Conservation (phyloP, 2,888 invertebrate genomes). For the Bellardia pandia region DNA sequence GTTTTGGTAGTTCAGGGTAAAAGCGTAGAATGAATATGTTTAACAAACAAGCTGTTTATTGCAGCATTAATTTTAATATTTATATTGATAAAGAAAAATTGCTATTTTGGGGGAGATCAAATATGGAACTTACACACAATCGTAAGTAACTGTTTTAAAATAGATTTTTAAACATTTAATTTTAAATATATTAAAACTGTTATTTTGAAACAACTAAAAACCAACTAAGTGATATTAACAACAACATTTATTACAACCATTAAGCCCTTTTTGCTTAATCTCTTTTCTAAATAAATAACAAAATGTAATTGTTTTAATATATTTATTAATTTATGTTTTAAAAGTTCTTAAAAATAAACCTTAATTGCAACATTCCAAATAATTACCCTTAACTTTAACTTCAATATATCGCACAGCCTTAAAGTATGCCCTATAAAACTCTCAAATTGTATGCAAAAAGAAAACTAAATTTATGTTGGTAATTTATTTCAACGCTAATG, state of each 20-base stretch:
- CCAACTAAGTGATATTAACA: too few species aligned
- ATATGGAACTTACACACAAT: neutral
- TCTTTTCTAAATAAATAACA: too few species aligned
- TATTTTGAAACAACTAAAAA: too few species aligned
- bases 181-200: too few species aligned
- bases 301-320: neutral
- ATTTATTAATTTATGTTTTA: neutral
- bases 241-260: too few species aligned
- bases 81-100: neutral
- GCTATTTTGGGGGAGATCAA: neutral
- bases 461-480: slow-evolving; percentile 20
- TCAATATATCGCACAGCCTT: neutral
- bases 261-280: too few species aligned
- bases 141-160: too few species aligned
- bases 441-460: too few species aligned
- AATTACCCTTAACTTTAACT: neutral
- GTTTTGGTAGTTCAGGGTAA: neutral
- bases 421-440: neutral
- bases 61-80: slow-evolving; percentile 9
- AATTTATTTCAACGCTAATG: slow-evolving; percentile 34
- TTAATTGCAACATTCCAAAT: neutral
- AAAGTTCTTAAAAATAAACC: neutral
- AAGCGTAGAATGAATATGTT: neutral
- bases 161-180: neutral
- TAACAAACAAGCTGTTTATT: slow-evolving; percentile 2